These are phyloP conservation scores for Tachystola acroxantha DNA, from an alignment of 2,888 invertebrate genomes.

Conservation along the genomic window DNA sequence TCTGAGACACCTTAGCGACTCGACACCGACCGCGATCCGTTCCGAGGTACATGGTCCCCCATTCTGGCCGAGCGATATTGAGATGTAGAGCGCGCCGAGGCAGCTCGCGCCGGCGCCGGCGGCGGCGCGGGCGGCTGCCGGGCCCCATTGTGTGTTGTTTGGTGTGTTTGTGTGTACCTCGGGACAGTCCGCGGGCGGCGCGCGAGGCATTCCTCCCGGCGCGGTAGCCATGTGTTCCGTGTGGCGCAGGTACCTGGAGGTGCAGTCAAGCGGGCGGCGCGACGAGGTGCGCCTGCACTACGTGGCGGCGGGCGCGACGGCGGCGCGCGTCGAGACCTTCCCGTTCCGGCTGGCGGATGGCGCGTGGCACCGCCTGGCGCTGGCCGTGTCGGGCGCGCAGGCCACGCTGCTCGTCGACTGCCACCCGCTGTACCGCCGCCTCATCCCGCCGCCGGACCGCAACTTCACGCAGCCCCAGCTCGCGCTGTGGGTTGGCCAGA, in stretches of 20 bases:
- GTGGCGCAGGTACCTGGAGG: constrained; percentile 88
- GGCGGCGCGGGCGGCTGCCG: constrained; percentile 57
- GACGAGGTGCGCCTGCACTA: constrained; percentile 93
- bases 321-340: constrained; percentile 87
- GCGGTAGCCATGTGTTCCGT: constrained; percentile 31
- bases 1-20: constrained; percentile 48
- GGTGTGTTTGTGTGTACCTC: constrained; percentile 77
- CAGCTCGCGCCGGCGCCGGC: too few relatives aligned
- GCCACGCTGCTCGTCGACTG: constrained; percentile 93
- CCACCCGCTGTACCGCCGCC: constrained; percentile 89
- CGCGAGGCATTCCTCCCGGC: constrained; percentile 33
- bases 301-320: constrained; percentile 78
- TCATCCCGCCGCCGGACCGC: constrained; percentile 86
- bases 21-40: constrained; percentile 70
- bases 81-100: constrained; percentile 76
- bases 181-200: constrained; percentile 69
- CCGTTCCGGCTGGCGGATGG: constrained; percentile 92
- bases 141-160: constrained; percentile 56
- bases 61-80: constrained; percentile 76
- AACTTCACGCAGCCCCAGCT: constrained; percentile 86
- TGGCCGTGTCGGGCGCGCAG: constrained; percentile 90
- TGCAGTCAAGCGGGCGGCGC: constrained; percentile 93
- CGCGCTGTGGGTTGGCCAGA: constrained; percentile 92
- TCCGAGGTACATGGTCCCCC: constrained; percentile 80
- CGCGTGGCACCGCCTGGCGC: constrained; percentile 91